Conservation (phyloP, 2,797 vertebrate species). For the Heteromormyrus szaboi region DNA sequence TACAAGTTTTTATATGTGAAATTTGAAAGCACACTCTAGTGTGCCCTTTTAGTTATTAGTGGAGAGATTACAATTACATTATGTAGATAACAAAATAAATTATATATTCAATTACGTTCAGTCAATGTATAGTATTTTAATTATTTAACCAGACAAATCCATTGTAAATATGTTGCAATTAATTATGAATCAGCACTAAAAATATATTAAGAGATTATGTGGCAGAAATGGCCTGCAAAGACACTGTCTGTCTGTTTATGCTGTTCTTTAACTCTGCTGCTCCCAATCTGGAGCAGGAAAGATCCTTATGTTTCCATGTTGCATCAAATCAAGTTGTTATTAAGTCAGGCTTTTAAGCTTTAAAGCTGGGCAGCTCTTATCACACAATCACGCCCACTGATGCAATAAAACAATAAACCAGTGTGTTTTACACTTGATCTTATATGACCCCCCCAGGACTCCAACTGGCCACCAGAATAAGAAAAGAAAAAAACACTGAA, state of each 20-base stretch:
- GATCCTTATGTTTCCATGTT: not conserved
- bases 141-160: not conserved
- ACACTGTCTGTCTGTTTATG: not conserved
- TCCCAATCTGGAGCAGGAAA: not conserved
- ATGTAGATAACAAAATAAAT: not conserved
- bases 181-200: not conserved
- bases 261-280: not conserved
- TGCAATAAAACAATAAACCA: not conserved
- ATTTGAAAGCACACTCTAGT: not conserved
- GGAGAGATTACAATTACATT: not conserved
- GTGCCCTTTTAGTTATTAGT: not conserved
- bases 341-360: not conserved
- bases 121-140: slow-evolving; percentile 7
- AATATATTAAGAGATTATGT: slow-evolving; percentile 1
- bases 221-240: not conserved
- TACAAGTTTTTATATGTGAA: not conserved
- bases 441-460: not conserved
- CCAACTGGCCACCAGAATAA: not conserved
- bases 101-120: not conserved
- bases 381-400: not conserved
- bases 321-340: not conserved
- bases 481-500: not conserved
- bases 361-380: not conserved
- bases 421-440: not conserved
- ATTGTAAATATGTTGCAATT: not conserved